Evolutionary conservation across 1,140 invertebrate species (phyloP).

Genomic region (Gryllus bimaculatus): DNA sequence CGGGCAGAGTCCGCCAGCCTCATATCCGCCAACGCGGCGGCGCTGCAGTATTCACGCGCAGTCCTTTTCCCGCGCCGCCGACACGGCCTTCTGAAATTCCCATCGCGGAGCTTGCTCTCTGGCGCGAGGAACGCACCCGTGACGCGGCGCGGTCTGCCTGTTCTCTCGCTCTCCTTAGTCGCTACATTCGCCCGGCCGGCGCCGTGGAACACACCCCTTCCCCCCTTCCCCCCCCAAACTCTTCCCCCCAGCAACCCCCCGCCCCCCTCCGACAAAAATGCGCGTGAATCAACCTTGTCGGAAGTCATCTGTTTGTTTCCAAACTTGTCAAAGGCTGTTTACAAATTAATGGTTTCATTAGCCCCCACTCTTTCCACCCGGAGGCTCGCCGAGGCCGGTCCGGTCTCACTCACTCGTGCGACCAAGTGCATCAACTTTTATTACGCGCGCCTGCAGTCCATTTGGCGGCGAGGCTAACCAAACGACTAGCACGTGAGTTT

Average conservation of each 20-base stretch:
- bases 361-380: background rate
- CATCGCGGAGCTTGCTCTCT: background rate
- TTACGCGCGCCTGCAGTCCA: too few species aligned
- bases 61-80: background rate
- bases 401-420: too few species aligned
- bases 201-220: background rate
- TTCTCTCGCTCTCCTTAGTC: background rate
- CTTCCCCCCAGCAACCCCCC: too few species aligned
- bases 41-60: background rate
- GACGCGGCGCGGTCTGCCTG: background rate
- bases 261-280: background rate
- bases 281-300: background rate
- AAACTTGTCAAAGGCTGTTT: background rate
- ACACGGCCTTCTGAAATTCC: background rate
- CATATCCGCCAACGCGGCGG: background rate
- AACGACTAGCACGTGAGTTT: too few species aligned
- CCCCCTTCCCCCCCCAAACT: background rate
- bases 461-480: too few species aligned
- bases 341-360: constrained; percentile 6
- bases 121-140: background rate
- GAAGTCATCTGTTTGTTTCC: background rate
- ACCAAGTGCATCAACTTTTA: too few species aligned
- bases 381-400: too few species aligned
- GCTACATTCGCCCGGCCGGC: background rate
- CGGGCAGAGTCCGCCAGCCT: background rate